Base-by-base conservation (phyloP, 2,113 vertebrate genomes). In the Erinaceus europaeus region DNA sequence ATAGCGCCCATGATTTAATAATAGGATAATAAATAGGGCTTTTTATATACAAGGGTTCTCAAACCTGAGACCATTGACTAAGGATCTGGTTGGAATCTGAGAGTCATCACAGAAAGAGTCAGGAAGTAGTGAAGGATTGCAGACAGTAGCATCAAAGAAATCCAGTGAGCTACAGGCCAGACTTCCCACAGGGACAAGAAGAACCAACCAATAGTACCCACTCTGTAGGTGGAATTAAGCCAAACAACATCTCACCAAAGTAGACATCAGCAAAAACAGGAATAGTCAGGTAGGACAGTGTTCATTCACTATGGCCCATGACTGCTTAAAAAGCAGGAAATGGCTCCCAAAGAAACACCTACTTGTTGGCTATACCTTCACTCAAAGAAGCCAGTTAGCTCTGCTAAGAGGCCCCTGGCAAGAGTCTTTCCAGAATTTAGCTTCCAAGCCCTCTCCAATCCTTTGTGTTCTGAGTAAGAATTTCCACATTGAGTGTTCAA, bases 331-430 rank as follows among this genome's bases (percentile, higher is more conserved):
- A 71, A 82, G 50, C 65, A 72, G 81, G 84, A 93, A 89, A n/a
- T 53, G 17, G 1, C 75, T 83, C 83, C 34, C 25, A 5, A n/a
- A 76, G 59, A 83, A 25, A 81, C 74, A 74, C 77, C 71, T 82
- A 88, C 84, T 55, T 84, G 10, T 12, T 84, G 59, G 73, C 84
- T 81, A 62, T 5, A 29, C 29, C 10, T 11, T 11, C 0, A 1
- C 81, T 95, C 90, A 75, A 68, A 80, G 95, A 95, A 95, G 82
- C 71, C 34, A 61, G 74, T 8, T 64, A 11, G 5, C 40, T 57
- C 55, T 79, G 94, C 95, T 94, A 96, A 91, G 65, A 83, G 61
- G 87, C 93, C 94, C 76, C 23, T 0, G 81, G 95, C 92, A 68
- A 91, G 74, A 91, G 65, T 57, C 89, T 81, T 93, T 83, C 61